These are phyloP conservation scores for Mamestra brassicae DNA, from an alignment of 2,888 invertebrate species.

Conservation along the genomic window DNA sequence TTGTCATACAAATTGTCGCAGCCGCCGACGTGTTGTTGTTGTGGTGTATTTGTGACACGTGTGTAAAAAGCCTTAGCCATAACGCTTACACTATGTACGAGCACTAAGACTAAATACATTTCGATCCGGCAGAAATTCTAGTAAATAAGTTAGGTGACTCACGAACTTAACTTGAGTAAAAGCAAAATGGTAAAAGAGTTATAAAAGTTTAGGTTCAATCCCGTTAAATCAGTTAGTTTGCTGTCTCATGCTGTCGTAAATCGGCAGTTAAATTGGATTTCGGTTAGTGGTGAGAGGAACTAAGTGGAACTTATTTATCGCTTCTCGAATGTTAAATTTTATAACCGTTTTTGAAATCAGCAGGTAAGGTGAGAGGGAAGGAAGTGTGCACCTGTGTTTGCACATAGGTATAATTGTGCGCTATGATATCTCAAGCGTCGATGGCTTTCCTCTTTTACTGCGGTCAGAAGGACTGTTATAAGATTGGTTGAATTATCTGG, in stretches of 20 bases:
- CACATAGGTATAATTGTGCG: neutral
- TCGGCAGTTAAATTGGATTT: slow-evolving; percentile 45
- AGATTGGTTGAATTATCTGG: too few species aligned
- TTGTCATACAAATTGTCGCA: too few species aligned
- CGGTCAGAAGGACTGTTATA: too few species aligned
- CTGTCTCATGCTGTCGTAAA: slow-evolving; percentile 38
- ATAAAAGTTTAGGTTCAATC: slow-evolving; percentile 62
- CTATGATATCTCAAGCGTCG: neutral
- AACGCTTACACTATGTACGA: neutral
- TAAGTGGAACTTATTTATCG: slow-evolving; percentile 38
- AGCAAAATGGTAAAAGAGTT: slow-evolving; percentile 61
- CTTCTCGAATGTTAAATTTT: slow-evolving; percentile 12
- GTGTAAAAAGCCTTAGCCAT: too few species aligned
- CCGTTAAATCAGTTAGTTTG: slow-evolving; percentile 65
- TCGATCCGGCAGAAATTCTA: slow-evolving; percentile 1
- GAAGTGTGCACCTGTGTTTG: neutral
- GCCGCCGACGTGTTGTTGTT: too few species aligned
- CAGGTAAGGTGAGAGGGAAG: neutral
- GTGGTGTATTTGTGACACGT: too few species aligned
- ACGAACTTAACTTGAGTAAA: slow-evolving; percentile 33
- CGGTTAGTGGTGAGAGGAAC: slow-evolving; percentile 30
- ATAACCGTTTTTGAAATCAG: neutral
- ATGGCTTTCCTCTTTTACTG: neutral
- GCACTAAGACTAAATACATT: neutral
- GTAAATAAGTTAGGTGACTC: slow-evolving; percentile 48